Evolutionary conservation across 2,797 vertebrate species (phyloP).

Genomic region (Meriones psammophilus): DNA sequence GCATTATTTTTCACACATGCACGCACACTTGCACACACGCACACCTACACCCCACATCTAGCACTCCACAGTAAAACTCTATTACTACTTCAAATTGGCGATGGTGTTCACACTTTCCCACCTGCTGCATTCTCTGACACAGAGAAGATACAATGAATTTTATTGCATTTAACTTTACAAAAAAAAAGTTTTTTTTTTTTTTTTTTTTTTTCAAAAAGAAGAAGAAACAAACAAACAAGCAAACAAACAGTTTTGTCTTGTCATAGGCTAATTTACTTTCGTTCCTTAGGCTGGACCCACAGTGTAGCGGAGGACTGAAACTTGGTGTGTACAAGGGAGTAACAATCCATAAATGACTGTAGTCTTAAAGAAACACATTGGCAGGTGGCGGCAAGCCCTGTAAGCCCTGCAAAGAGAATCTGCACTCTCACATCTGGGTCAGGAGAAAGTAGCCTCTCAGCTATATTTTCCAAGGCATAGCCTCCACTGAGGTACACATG

Average conservation of each 20-base stretch:
- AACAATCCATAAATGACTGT: neutral
- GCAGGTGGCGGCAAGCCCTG: neutral
- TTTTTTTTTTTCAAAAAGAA: no score
- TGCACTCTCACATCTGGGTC: neutral
- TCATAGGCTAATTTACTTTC: neutral
- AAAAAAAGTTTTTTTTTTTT: neutral
- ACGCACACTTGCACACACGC: no score
- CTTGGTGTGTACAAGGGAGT: neutral
- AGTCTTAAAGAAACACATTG: neutral
- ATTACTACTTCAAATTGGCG: slow-evolving; percentile 23
- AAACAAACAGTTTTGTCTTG: slow-evolving; percentile 31
- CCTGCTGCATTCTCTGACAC: neutral
- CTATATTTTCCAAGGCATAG: neutral
- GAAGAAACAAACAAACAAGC: no score
- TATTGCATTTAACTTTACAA: slow-evolving; percentile 19
- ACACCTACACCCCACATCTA: neutral
- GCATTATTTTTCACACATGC: neutral
- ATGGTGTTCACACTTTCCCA: neutral
- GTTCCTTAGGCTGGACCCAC: neutral
- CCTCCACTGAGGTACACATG: neutral
- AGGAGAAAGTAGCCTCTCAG: neutral
- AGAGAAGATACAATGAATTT: neutral
- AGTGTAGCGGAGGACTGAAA: neutral
- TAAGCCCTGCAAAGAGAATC: neutral
- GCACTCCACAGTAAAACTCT: slow-evolving; percentile 40